Evolutionary conservation across 30 jellyfish, hydroid and myxozoan genomes (phyloP).

Genomic region (Hydra vulgaris): DNA sequence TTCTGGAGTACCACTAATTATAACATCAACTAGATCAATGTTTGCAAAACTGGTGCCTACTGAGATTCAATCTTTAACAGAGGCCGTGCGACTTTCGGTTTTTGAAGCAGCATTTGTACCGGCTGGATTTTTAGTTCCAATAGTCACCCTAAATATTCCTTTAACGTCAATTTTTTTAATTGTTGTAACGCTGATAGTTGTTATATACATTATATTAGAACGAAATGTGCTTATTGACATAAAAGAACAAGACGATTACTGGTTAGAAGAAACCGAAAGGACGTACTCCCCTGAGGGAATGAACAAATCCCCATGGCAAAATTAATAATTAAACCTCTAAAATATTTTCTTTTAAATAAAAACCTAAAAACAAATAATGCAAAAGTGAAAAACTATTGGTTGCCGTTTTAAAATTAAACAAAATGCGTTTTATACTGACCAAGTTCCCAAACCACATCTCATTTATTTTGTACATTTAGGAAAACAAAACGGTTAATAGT

Average conservation of each 20-base stretch:
- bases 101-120: slow-evolving; percentile 33
- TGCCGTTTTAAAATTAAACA: too few species aligned
- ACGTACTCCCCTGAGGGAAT: not conserved
- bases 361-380: too few species aligned
- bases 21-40: slow-evolving; percentile 33
- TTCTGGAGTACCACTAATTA: slow-evolving; percentile 29
- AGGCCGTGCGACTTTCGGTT: slow-evolving; percentile 28
- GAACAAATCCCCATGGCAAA: too few species aligned
- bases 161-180: slow-evolving; percentile 7
- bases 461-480: too few species aligned
- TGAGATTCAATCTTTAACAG: slow-evolving; percentile 25
- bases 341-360: too few species aligned
- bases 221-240: not conserved
- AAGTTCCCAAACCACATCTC: too few species aligned
- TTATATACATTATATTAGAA: slow-evolving; percentile 1
- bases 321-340: too few species aligned
- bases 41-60: slow-evolving; percentile 28
- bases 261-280: not conserved
- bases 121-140: slow-evolving; percentile 30
- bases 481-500: too few species aligned
- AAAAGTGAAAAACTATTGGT: too few species aligned
- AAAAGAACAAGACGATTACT: slow-evolving; percentile 27
- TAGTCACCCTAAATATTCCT: slow-evolving; percentile 16
- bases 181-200: not conserved
- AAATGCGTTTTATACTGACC: too few species aligned